These are phyloP conservation scores for Acanthochromis polyacanthus DNA, from an alignment of 2,113 vertebrate genomes.

Conservation along the genomic window DNA sequence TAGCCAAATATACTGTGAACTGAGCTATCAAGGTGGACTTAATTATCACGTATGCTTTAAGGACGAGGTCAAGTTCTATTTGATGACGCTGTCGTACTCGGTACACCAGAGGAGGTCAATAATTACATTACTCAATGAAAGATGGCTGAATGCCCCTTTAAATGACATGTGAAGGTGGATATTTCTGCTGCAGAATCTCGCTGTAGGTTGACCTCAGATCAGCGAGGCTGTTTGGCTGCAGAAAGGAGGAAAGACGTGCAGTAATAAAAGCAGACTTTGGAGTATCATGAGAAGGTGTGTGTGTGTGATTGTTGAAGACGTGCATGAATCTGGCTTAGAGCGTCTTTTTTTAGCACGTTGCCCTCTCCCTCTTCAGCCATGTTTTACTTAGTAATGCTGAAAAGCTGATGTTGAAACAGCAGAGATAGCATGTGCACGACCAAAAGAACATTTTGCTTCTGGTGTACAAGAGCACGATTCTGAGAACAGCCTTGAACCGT, in stretches of 20 bases:
- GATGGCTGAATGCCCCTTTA: slow-evolving; percentile 24
- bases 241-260: slow-evolving; percentile 6
- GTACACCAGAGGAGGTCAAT: slow-evolving; percentile 18
- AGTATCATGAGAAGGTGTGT: slow-evolving; percentile 7
- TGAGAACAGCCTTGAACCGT: not conserved
- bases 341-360: not conserved
- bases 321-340: too few species aligned
- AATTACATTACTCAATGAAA: slow-evolving; percentile 23
- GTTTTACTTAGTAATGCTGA: slow-evolving; percentile 25
- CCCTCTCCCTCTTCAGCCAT: not conserved
- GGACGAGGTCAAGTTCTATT: slow-evolving; percentile 22
- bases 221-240: not conserved
- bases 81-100: not conserved
- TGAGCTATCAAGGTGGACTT: slow-evolving; percentile 17
- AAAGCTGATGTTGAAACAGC: slow-evolving; percentile 21
- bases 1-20: too few species aligned
- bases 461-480: slow-evolving; percentile 5
- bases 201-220: slow-evolving; percentile 8
- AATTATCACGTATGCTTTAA: slow-evolving; percentile 5
- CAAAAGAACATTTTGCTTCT: not conserved
- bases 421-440: not conserved
- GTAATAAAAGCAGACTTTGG: slow-evolving; percentile 3
- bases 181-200: slow-evolving; percentile 23
- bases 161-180: slow-evolving; percentile 20
- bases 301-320: slow-evolving; percentile 7